A percentile compares a stretch with the other conserved stretches of the same genome.
Evolutionary conservation across 2,888 invertebrate genomes (phyloP).

Genomic region (Macrosoma leucophasiata): DNA sequence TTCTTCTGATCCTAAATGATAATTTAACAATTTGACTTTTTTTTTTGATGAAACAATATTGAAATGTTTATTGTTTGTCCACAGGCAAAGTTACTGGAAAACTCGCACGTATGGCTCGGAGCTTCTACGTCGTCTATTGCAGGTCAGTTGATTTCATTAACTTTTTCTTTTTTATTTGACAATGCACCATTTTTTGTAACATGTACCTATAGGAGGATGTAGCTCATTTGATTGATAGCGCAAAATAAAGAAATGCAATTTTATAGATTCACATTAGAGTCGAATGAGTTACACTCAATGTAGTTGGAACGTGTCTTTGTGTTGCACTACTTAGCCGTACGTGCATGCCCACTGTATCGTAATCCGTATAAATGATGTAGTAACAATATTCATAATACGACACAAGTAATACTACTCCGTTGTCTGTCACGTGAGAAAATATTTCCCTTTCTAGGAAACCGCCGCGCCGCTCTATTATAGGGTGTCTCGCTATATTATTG

Average conservation of each 20-base stretch:
- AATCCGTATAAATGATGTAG: conserved; percentile 35
- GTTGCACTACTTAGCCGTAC: conserved; percentile 17
- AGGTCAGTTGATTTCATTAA: conserved; percentile 80
- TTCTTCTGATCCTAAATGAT: too few species aligned
- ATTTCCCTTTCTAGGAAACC: conserved; percentile 23
- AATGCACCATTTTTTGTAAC: too few species aligned
- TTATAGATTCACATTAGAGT: too few species aligned
- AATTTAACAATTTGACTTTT: too few species aligned
- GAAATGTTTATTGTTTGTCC: conserved; percentile 44
- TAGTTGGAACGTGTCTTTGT: too few species aligned
- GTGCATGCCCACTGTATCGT: conserved; percentile 26
- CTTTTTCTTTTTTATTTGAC: too few species aligned
- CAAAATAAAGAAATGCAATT: too few species aligned
- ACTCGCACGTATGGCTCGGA: conserved; percentile 94
- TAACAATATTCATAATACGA: conserved; percentile 32
- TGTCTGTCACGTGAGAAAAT: conserved; percentile 35
- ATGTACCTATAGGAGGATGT: too few species aligned
- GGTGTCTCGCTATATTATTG: conserved; percentile 24
- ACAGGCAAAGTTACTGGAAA: conserved; percentile 94
- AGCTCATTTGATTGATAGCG: too few species aligned
- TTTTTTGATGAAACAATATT: too few species aligned
- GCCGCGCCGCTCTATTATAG: conserved; percentile 20
- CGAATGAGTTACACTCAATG: too few species aligned
- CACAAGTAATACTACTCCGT: conserved; percentile 29
- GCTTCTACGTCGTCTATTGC: conserved; percentile 92